Evolutionary conservation across 2,113 vertebrate genomes (phyloP).

Genomic region (Oreochromis niloticus): DNA sequence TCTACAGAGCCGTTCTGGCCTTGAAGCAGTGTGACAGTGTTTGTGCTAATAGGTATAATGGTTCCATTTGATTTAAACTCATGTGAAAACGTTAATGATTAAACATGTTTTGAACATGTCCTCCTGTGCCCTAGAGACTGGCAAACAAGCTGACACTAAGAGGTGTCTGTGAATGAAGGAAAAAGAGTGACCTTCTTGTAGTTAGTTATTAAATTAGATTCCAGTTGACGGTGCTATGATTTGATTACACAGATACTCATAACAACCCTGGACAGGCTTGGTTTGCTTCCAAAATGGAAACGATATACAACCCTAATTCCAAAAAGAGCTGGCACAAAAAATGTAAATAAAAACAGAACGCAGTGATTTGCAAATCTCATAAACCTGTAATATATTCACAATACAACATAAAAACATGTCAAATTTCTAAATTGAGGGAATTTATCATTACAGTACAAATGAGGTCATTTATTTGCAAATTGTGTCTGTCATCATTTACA

Average conservation of each 20-base stretch:
- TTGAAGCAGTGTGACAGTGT: not conserved
- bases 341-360: not conserved
- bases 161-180: not conserved
- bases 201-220: not conserved
- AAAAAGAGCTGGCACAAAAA: not conserved
- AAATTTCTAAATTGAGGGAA: not conserved
- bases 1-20: not conserved
- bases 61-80: slow-evolving; percentile 29
- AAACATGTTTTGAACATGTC: not conserved
- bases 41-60: not conserved
- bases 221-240: not conserved
- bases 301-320: not conserved
- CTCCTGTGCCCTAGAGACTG: not conserved
- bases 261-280: not conserved
- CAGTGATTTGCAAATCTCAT: not conserved
- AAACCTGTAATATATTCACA: not conserved
- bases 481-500: accelerated
- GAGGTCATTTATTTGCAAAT: not conserved
- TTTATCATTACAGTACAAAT: not conserved
- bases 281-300: not conserved
- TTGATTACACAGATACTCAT: not conserved
- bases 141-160: not conserved
- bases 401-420: not conserved
- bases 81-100: slow-evolving; percentile 22
- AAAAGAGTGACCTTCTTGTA: not conserved